Evolutionary conservation across 2,797 vertebrate species (phyloP), one percentile per base, ranked within the genome.

Genomic region (Aeoliscus strigatus): DNA sequence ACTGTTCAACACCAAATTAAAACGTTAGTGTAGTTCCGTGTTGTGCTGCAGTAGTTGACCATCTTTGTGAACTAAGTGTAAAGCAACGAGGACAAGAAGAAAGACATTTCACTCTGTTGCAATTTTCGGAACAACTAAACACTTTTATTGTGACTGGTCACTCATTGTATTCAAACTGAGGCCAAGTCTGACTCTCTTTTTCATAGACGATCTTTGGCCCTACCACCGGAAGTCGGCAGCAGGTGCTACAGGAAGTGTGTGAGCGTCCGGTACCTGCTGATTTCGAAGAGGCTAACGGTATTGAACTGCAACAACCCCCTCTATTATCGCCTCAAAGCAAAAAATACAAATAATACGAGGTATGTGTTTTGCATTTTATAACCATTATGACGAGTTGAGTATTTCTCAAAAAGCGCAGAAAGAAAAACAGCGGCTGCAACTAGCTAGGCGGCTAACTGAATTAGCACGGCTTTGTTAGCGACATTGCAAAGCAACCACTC

Each of bases 381-480:
- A 14, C 1, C 8, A 2, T 0, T 2, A 4, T 14, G 1, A 0
- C 18, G 2, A 1, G 9, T 2, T 6, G 9, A 25, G 9, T 7
- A 25, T 9, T 33, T 30, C 5, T 5, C 12, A 17, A 9, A 14
- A 5, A n/a, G 14, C 41, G 11, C 4, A 0, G 21, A 6, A 14
- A 36, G 13, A 26, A 2, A 9, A 5, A 10, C 32, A 16, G 37
- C 49, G 24, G 13, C 14, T 60, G 57, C 30, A 50, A 5, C 40
- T 56, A 66, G 65, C 67, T 28, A 66, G 65, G 62, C 41, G 67
- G 74, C 76, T 79, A 77, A 11, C 40, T 13, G 1, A 6, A 9
- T 52, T 68, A 80, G 66, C 79, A 37, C 2, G 49, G 77, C 78
- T 81, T 85, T 83, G 82, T 85, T 83, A 80, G 66, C 73, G 6